Base-by-base conservation (phyloP, 2,113 vertebrate species). In the Cariama cristata region DNA sequence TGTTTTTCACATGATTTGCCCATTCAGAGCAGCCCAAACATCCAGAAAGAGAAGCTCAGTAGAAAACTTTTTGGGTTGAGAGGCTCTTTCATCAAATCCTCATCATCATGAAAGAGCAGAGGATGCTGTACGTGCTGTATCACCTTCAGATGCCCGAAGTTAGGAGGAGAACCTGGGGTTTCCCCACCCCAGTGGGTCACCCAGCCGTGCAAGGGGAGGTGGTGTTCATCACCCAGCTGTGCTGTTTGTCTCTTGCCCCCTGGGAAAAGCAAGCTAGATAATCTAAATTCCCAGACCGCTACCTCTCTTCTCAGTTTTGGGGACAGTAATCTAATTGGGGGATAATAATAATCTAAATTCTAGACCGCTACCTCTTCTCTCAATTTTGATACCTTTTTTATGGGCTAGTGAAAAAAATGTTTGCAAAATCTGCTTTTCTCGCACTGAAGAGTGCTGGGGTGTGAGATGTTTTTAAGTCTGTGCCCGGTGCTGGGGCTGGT, bases 131-230 rank as follows among this genome's bases (percentile, higher is more conserved):
- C 0, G 0, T 73, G 20, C 38, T 58, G 5, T 22, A 8, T 38
- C 71, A 11, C 53, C 82, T 88, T 63, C 63, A 49, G 58, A 11
- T 62, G 42, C 23, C 66, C 28, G 15, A 66, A 8, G 9, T 24
- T 35, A 32, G 55, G 79, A 56, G 75, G 49, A 30, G 33, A 83
- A 7, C 30, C 23, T 56, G 49, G 18, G 3, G 9, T 62, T 32
- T 79, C 22, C 40, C 24, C 5, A 0, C 22, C 40, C 24, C 5
- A 0, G 4, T 1, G 2, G 56, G 18, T 72, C 44, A n/a, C 45
- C 12, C 42, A 30, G 40, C 26, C 1, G 0, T 50, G 47, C 38
- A 42, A 12, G 17, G 38, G 53, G 23, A 30, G 35, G 7, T 9
- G 22, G 20, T 68, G 33, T 10, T 87, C 14, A 17, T 42, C 67